These are phyloP conservation scores for Coracias cyanogaster DNA, from an alignment of 2,797 vertebrate genomes.

Conservation along the genomic window DNA sequence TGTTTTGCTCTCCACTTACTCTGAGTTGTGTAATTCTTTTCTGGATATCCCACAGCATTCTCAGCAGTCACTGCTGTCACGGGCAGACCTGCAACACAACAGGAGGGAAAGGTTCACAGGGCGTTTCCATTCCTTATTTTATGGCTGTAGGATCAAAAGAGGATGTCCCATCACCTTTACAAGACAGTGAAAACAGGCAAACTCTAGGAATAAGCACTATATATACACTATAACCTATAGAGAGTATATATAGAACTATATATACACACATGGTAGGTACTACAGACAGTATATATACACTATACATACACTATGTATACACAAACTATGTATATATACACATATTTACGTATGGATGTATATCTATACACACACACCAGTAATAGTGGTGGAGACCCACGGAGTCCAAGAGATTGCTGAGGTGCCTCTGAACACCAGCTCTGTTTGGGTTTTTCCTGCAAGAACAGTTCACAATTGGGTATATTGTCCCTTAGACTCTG, in stretches of 20 bases:
- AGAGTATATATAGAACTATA: neutral
- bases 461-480: neutral
- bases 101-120: neutral
- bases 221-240: rapidly evolving
- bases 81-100: neutral
- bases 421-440: neutral
- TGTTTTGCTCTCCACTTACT: slow-evolving; percentile 15
- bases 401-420: neutral
- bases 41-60: neutral
- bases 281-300: no score
- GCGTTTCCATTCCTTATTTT: neutral
- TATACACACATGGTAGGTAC: no score
- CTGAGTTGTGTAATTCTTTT: neutral
- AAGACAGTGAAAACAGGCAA: neutral
- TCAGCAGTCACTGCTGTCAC: neutral
- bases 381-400: neutral
- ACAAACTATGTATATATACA: no score
- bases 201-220: neutral
- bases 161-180: neutral
- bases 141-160: neutral
- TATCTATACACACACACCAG: neutral
- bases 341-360: no score
- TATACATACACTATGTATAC: no score
- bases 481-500: neutral
- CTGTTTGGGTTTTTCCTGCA: neutral